Evolutionary conservation across 1,140 invertebrate genomes (phyloP).

Genomic region (Pseudomyrmex concolor): DNA sequence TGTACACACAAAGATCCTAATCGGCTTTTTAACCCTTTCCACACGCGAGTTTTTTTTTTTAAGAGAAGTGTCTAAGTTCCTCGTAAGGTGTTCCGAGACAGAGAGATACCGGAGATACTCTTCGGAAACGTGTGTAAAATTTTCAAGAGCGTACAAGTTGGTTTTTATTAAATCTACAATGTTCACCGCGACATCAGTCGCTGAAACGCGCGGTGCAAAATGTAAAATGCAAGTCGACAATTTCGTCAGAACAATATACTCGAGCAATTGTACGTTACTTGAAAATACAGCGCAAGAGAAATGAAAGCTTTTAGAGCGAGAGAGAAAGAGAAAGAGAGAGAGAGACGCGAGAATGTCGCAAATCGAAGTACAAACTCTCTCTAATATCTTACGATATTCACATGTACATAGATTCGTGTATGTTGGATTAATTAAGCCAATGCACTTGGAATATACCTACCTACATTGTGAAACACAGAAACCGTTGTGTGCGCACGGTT

Average conservation of each 20-base stretch:
- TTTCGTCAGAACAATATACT: background rate
- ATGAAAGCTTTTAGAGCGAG: too few relatives aligned
- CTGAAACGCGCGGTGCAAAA: background rate
- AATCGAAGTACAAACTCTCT: background rate
- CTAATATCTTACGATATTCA: constrained; percentile 4
- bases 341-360: background rate
- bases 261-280: too few relatives aligned
- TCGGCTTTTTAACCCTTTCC: background rate
- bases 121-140: background rate
- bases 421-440: constrained; percentile 11
- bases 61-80: background rate
- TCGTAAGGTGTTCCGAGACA: background rate
- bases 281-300: too few relatives aligned
- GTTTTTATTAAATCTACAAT: background rate
- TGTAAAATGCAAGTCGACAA: background rate
- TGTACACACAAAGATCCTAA: background rate
- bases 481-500: background rate
- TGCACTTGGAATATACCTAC: background rate
- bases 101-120: background rate
- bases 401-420: background rate
- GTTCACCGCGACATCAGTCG: background rate
- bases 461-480: background rate
- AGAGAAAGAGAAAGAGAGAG: background rate
- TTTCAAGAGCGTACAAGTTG: background rate
- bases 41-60: background rate